phyloP scores from a whole-genome alignment of 2,113 vertebrate genomes.

The Casuarius casuarius region DNA sequence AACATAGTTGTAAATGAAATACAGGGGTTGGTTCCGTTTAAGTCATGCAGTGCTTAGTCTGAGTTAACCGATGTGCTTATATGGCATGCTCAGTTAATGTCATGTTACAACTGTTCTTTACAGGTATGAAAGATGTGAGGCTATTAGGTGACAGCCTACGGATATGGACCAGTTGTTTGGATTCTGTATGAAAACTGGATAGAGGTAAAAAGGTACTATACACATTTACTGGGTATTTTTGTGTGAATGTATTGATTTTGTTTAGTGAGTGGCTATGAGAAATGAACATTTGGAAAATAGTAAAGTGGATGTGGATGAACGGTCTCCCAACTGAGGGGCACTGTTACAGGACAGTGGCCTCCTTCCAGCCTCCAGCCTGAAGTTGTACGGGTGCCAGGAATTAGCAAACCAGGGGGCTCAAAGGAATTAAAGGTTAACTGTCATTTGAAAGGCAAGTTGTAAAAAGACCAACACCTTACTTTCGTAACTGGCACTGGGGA shows the following conservation, averaged over 20 bases:
- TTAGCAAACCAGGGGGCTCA: neutral
- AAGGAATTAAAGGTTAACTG: neutral
- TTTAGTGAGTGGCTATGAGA: neutral
- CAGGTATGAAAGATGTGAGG: neutral
- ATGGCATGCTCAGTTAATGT: neutral
- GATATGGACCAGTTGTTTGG: neutral
- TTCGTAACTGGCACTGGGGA: neutral
- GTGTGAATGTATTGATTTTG: neutral
- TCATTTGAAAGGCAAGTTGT: neutral
- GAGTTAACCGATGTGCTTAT: neutral
- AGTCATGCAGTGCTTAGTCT: neutral
- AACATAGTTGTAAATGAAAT: accelerated
- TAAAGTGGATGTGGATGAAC: neutral
- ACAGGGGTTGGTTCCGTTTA: neutral
- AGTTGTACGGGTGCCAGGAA: neutral
- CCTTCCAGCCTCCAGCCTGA: neutral
- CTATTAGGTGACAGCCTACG: neutral
- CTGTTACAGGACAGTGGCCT: neutral
- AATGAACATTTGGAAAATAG: neutral
- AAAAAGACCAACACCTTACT: neutral
- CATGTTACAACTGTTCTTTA: neutral
- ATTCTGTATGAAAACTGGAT: neutral
- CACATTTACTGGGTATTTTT: neutral
- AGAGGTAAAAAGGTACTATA: neutral
- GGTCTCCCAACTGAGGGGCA: neutral